phyloP scores from a whole-genome alignment of 2,113 vertebrate species.

The Carassius gibelio region DNA sequence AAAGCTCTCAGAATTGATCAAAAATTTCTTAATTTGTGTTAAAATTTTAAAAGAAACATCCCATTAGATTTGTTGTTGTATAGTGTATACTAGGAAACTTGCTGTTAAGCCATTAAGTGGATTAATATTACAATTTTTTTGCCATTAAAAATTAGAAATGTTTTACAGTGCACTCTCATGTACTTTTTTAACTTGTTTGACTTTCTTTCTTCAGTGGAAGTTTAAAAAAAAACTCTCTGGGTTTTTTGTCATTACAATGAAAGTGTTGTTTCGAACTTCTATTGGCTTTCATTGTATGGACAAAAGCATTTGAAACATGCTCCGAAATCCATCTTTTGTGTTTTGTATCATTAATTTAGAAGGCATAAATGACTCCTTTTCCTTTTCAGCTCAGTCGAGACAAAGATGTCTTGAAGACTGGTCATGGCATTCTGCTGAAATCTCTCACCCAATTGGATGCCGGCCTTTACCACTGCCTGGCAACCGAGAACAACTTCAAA shows the following conservation, averaged over 20 bases:
- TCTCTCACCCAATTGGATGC: conserved; percentile 76
- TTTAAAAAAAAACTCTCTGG: neutral
- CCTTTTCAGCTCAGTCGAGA: conserved; percentile 71
- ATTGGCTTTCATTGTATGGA: neutral
- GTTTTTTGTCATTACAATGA: neutral
- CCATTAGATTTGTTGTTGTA: neutral
- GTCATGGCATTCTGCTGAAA: conserved; percentile 81
- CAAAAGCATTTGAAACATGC: neutral
- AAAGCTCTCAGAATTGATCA: too few species aligned
- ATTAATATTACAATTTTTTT: neutral
- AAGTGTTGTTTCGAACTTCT: neutral
- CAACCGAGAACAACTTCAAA: conserved; percentile 83
- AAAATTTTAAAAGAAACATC: neutral
- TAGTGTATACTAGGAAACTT: neutral
- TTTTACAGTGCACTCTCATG: neutral
- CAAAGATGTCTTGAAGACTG: conserved; percentile 75
- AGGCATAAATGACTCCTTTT: neutral
- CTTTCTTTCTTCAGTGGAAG: neutral
- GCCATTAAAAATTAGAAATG: neutral
- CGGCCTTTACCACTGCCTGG: conserved; percentile 81
- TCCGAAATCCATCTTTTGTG: neutral
- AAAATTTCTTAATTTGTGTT: too few species aligned
- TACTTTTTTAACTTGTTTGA: neutral
- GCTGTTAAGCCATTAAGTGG: neutral
- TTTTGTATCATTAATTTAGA: neutral